phyloP scores from a whole-genome alignment of 1,140 invertebrate genomes.

The Neodiprion pinetum region DNA sequence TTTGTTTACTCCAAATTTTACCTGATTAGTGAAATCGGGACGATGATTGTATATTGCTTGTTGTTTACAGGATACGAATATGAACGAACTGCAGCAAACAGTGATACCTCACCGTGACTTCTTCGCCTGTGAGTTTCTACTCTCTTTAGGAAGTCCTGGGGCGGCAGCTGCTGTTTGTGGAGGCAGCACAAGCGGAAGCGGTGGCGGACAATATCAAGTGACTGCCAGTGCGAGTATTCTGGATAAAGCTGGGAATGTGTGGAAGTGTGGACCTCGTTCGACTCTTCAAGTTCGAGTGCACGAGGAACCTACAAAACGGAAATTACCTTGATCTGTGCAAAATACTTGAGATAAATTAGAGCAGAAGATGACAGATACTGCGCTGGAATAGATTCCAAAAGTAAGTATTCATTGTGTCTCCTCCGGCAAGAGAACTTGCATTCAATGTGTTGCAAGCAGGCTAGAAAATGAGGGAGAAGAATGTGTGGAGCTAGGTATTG shows the following conservation, averaged over 20 bases:
- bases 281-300: conserved; percentile 74
- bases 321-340: conserved; percentile 38
- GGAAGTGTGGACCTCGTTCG: conserved; percentile 78
- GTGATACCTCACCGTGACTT: conserved; percentile 81
- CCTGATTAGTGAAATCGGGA: conserved; percentile 11
- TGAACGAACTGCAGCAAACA: conserved; percentile 68
- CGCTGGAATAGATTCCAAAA: too few relatives aligned
- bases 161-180: conserved; percentile 25
- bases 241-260: conserved; percentile 74
- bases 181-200: conserved; percentile 25
- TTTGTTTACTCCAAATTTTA: conserved; percentile 18
- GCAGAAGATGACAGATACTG: too few relatives aligned
- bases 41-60: conserved; percentile 3
- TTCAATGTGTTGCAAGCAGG: too few relatives aligned
- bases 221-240: conserved; percentile 75
- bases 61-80: conserved; percentile 51
- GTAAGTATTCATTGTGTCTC: too few relatives aligned
- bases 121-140: conserved; percentile 79
- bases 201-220: conserved; percentile 68
- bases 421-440: too few relatives aligned
- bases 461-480: too few relatives aligned
- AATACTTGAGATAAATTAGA: too few relatives aligned
- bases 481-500: too few relatives aligned
- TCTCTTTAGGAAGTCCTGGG: conserved; percentile 59
- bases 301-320: conserved; percentile 66